These are phyloP conservation scores for Melipona beecheii DNA, from an alignment of 2,888 invertebrate genomes.

Conservation along the genomic window DNA sequence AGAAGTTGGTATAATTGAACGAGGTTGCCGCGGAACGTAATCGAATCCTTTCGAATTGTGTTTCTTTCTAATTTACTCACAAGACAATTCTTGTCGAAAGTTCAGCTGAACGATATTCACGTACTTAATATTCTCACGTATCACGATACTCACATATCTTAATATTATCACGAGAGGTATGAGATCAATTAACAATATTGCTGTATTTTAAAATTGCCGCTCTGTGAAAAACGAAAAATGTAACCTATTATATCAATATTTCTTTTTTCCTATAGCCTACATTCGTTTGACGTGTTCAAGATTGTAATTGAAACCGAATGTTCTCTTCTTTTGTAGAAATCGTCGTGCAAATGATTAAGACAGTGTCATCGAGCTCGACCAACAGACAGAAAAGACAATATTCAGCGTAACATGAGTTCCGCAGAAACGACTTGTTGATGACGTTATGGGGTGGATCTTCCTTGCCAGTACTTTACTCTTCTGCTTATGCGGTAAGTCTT, in stretches of 20 bases:
- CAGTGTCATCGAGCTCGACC: constrained; percentile 15
- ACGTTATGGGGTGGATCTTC: constrained; percentile 85
- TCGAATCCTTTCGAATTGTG: background rate
- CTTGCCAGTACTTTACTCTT: constrained; percentile 84
- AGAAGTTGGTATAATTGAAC: background rate
- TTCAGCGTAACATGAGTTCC: constrained; percentile 63
- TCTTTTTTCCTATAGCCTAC: background rate
- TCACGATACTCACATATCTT: background rate
- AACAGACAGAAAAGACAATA: constrained; percentile 43
- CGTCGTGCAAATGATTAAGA: constrained; percentile 25
- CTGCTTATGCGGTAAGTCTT: constrained; percentile 83
- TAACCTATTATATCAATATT: background rate
- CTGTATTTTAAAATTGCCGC: background rate
- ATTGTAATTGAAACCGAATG: background rate
- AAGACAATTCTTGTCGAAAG: background rate
- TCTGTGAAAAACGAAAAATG: background rate
- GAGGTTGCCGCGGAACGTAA: background rate
- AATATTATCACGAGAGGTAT: background rate
- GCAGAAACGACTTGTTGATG: constrained; percentile 81
- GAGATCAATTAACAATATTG: background rate
- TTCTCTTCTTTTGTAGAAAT: constrained; percentile 26
- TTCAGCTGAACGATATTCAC: too few relatives aligned
- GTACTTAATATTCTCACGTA: too few relatives aligned
- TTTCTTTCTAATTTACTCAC: background rate
- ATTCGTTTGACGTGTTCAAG: too few relatives aligned